Conservation (phyloP, 2,113 vertebrate genomes). For the Mohoua ochrocephala region DNA sequence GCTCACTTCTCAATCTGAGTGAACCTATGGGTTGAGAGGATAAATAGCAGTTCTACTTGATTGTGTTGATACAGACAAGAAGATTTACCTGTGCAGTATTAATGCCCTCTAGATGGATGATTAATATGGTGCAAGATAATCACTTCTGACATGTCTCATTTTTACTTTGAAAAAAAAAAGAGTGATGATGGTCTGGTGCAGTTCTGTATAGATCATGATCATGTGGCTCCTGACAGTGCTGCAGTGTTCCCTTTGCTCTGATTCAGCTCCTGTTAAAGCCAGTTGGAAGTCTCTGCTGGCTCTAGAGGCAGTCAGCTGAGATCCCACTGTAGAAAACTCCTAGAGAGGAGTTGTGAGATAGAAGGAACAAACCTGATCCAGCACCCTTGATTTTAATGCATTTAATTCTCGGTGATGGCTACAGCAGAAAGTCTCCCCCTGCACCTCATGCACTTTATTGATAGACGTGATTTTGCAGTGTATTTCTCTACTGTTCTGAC, state of each 20-base stretch:
- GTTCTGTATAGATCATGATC: neutral
- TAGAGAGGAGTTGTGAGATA: neutral
- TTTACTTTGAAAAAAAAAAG: neutral
- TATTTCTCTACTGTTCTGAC: neutral
- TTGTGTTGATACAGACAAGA: conserved; percentile 44
- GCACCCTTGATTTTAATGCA: neutral
- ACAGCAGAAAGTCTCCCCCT: neutral
- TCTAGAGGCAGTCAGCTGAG: neutral
- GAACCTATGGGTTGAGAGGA: neutral
- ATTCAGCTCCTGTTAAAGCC: neutral
- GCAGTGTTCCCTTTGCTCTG: neutral
- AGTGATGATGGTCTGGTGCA: neutral
- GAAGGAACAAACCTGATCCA: neutral
- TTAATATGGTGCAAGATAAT: conserved; percentile 3
- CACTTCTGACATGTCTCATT: conserved; percentile 49
- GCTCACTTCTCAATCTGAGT: neutral
- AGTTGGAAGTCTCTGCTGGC: neutral
- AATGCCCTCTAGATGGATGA: neutral
- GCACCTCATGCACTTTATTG: neutral
- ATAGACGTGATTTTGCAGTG: neutral
- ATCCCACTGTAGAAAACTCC: neutral
- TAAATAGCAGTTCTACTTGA: neutral
- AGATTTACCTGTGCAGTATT: conserved; percentile 29
- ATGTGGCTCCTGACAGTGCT: neutral
- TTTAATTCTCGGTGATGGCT: neutral